phyloP scores from a whole-genome alignment of 2,113 vertebrate genomes.

The Microtus richardsoni region DNA sequence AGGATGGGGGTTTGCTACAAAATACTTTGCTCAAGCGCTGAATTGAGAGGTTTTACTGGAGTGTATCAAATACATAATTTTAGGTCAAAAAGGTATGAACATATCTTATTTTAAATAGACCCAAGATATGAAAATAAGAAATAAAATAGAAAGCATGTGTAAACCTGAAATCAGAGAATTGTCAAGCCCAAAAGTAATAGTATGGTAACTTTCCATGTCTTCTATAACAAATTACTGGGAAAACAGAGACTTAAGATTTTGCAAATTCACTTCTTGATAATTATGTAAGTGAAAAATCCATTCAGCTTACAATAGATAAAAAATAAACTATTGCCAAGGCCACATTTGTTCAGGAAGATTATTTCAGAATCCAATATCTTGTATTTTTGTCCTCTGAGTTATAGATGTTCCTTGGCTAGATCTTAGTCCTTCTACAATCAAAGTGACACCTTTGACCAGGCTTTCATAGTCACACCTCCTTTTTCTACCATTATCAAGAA shows the following conservation, averaged over 20 bases:
- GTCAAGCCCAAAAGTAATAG: neutral
- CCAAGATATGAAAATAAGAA: neutral
- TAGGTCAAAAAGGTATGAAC: neutral
- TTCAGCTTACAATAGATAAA: accelerated
- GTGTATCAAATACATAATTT: constrained; percentile 41
- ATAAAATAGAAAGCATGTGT: neutral
- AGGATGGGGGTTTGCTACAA: constrained; percentile 67
- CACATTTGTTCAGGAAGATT: neutral
- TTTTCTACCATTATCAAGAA: neutral
- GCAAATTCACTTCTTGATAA: neutral
- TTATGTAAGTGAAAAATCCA: neutral
- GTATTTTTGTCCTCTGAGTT: neutral
- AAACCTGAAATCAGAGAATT: neutral
- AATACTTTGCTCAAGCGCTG: constrained; percentile 63
- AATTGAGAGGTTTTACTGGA: constrained; percentile 50
- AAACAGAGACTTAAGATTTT: neutral
- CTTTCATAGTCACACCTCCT: accelerated
- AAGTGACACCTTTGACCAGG: neutral
- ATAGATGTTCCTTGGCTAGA: neutral
- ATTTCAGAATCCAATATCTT: neutral
- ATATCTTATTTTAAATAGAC: neutral
- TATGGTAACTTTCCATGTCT: neutral
- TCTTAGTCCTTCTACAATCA: neutral
- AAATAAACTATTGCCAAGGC: neutral
- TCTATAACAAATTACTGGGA: neutral